These are phyloP conservation scores for roundworm (Caenorhabditis elegans) DNA, from an alignment of 1,140 invertebrate genomes.

Conservation along the genomic window DNA sequence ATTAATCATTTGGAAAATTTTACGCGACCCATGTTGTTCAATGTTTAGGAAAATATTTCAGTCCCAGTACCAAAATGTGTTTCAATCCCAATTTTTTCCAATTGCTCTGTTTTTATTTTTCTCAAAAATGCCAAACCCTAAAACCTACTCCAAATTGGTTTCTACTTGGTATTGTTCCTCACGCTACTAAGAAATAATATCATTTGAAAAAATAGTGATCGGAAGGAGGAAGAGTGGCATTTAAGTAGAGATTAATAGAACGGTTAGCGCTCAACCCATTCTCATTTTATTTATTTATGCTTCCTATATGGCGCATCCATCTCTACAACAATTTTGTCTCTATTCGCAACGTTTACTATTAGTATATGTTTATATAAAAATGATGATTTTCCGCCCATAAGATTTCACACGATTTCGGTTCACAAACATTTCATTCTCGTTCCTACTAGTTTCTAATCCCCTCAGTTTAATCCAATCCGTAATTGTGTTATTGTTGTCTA, in stretches of 20 bases:
- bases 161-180: too few species aligned
- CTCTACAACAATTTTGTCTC: not conserved
- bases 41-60: too few species aligned
- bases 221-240: not conserved
- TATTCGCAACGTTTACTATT: not conserved
- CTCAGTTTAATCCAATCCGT: constrained; percentile 10
- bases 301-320: constrained; percentile 25
- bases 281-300: constrained; percentile 19
- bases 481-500: not conserved
- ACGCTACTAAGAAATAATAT: too few species aligned
- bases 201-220: not conserved
- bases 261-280: constrained; percentile 6
- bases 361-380: not conserved
- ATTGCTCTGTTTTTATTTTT: too few species aligned
- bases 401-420: not conserved
- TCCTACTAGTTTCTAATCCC: constrained; percentile 23
- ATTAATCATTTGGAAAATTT: too few species aligned
- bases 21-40: too few species aligned
- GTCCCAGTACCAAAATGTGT: too few species aligned
- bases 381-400: too few species aligned
- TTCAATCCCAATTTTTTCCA: too few species aligned
- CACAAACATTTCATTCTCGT: not conserved
- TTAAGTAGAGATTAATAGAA: constrained; percentile 27
- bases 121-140: too few species aligned
- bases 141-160: too few species aligned